Evolutionary conservation across 2,113 vertebrate species (phyloP).

Genomic region (rabbit (Oryctolagus cuniculus)): DNA sequence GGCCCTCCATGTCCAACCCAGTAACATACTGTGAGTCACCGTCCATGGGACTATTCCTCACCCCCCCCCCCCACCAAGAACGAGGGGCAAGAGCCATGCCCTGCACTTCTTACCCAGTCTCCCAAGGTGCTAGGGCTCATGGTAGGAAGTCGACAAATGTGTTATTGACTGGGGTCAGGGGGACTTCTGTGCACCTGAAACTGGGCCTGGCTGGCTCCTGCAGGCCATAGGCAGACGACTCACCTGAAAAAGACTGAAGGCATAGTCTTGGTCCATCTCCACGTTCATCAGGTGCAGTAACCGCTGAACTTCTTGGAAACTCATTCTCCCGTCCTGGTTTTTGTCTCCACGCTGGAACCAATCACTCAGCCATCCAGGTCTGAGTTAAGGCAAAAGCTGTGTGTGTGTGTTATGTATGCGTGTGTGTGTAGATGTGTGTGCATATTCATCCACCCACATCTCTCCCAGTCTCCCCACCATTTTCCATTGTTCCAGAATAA

Average conservation of each 20-base stretch:
- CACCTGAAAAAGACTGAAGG: conserved; percentile 93
- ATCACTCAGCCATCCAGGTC: conserved; percentile 92
- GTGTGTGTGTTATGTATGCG: background rate
- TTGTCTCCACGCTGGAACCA: conserved; percentile 97
- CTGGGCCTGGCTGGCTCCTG: background rate
- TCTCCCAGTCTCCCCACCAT: background rate
- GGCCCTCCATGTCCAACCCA: background rate
- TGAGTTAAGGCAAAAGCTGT: conserved; percentile 88
- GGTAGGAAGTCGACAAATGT: conserved; percentile 19
- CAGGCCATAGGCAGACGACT: background rate
- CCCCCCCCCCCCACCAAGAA: conserved; percentile 52
- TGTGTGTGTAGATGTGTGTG: background rate
- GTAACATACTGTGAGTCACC: background rate
- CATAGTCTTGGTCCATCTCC: conserved; percentile 95
- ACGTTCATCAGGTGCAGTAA: conserved; percentile 97
- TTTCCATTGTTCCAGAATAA: conserved; percentile 43
- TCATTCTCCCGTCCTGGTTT: conserved; percentile 96
- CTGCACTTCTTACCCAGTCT: background rate
- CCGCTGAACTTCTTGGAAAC: conserved; percentile 93
- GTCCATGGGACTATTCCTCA: conserved; percentile 14
- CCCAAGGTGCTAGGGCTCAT: background rate
- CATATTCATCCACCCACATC: background rate
- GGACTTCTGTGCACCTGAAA: background rate
- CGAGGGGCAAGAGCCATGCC: background rate
- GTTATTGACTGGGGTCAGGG: background rate